Percentiles rank a stretch among this genome's conserved stretches.
These are phyloP conservation scores for Stegodyphus mimosarum DNA, from an alignment of 1,140 invertebrate genomes.

Conservation along the genomic window DNA sequence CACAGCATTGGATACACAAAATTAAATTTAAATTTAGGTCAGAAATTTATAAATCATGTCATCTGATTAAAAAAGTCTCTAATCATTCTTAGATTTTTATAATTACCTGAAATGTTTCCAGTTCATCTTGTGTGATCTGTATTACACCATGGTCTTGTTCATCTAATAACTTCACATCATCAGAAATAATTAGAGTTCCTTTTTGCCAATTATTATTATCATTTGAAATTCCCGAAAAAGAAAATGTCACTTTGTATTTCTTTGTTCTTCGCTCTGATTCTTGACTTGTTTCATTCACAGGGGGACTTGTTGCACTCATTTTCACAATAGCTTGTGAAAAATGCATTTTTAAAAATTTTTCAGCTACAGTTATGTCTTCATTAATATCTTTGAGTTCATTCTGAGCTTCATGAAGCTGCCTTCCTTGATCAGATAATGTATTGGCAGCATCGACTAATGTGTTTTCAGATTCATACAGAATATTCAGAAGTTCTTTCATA, in stretches of 20 bases:
- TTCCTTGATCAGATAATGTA: conserved; percentile 25
- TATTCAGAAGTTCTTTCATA: conserved; percentile 35
- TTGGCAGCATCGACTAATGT: conserved; percentile 24
- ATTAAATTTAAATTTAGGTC: too few species aligned
- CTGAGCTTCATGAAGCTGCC: conserved; percentile 26
- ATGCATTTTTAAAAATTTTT: conserved; percentile 17
- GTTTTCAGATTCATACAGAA: conserved; percentile 39
- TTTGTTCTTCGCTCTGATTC: not conserved
- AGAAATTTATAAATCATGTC: too few species aligned
- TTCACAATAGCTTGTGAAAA: not conserved
- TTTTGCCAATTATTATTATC: not conserved
- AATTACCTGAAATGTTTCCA: not conserved
- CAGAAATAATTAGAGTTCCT: conserved; percentile 17
- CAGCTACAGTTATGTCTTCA: conserved; percentile 26
- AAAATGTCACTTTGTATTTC: conserved; percentile 24
- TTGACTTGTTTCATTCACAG: not conserved
- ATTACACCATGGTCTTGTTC: not conserved
- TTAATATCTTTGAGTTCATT: conserved; percentile 24
- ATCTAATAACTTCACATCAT: conserved; percentile 20
- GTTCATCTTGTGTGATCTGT: not conserved
- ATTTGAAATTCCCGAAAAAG: not conserved
- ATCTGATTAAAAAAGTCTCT: too few species aligned
- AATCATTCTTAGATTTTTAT: not conserved
- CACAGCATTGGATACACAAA: too few species aligned
- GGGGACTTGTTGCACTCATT: not conserved